Evolutionary conservation across 2,113 vertebrate genomes (phyloP), one percentile per base, ranked within the genome.

Genomic region (Orientallactaga bullata): DNA sequence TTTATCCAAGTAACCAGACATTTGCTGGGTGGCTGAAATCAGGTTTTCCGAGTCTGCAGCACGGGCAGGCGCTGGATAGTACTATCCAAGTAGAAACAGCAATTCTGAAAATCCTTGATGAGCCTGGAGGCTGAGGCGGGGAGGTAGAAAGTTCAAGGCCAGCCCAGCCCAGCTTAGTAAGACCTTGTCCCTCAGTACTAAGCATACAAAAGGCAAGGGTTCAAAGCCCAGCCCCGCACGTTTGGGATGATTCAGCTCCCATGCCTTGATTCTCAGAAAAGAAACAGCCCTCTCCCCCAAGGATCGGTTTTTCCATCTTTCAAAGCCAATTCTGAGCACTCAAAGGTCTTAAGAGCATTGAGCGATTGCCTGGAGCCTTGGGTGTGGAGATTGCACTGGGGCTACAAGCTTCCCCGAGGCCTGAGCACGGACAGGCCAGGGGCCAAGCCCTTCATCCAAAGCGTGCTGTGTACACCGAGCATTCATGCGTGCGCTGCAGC

Each of bases 401-500:
- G 78, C 16, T 55, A 51, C 47, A 4, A 7, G 58, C 26, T 39
- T 4, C 60, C 71, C 77, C 2, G 26, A 28, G 17, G 17, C 18
- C 10, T 3, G 6, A 72, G 10, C 1, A 9, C 7, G 1, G 18
- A 17, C 9, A 15, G 13, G 12, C 24, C 55, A 55, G 12, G 12
- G 55, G 55, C 6, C 18, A 12, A 21, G 51, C 83, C 61, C 58
- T 58, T 65, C 13, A 5, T n/a, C 15, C n/a, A 18, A 23, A 65
- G 78, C 73, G n/a, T 3, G 30, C 42, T 1, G 1, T 18, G 35
- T 51, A 1, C 21, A 20, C n/a, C 7, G 63, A 28, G n/a, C 6
- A 15, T 1, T 28, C 10, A 17, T 0, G 15, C 1, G 11, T 3
- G 10, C 0, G 15, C 2, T 10, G 21, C 13, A 1, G 15, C 0